Conservation (phyloP, 1,140 invertebrate species). For the Hyposmocoma kahamanoa region DNA sequence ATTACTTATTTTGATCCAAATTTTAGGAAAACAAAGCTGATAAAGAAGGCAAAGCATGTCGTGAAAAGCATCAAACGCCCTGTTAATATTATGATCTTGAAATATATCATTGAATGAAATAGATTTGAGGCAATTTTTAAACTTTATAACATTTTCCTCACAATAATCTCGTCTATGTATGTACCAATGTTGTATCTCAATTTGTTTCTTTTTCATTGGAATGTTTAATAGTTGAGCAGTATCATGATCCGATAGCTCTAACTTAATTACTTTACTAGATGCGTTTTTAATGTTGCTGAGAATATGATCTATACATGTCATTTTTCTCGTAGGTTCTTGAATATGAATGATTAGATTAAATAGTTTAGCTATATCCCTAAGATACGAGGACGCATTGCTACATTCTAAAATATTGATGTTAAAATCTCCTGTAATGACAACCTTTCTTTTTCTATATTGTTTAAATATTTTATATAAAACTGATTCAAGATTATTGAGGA, state of each 20-base stretch:
- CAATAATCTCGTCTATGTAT: background rate
- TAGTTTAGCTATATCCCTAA: background rate
- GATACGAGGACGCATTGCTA: background rate
- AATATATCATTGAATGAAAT: background rate
- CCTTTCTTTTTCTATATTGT: conserved; percentile 1
- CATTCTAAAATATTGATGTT: conserved; percentile 1
- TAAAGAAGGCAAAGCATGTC: background rate
- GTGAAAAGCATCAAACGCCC: background rate
- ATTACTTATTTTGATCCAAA: background rate
- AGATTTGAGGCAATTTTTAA: background rate
- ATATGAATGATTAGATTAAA: background rate
- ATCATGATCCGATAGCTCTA: conserved; percentile 3
- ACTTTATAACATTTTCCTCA: background rate
- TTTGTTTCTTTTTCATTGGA: background rate
- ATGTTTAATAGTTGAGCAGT: conserved; percentile 1
- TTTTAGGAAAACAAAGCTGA: background rate
- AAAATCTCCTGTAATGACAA: background rate
- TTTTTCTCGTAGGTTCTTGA: background rate
- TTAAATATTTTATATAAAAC: background rate
- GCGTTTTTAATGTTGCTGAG: conserved; percentile 5
- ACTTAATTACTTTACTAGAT: background rate
- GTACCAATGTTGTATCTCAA: background rate
- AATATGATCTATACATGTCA: conserved; percentile 3
- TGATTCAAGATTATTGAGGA: background rate
- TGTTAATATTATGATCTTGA: background rate